These are phyloP conservation scores for Graphium colonna DNA, from an alignment of 2,888 invertebrate species.

Conservation along the genomic window DNA sequence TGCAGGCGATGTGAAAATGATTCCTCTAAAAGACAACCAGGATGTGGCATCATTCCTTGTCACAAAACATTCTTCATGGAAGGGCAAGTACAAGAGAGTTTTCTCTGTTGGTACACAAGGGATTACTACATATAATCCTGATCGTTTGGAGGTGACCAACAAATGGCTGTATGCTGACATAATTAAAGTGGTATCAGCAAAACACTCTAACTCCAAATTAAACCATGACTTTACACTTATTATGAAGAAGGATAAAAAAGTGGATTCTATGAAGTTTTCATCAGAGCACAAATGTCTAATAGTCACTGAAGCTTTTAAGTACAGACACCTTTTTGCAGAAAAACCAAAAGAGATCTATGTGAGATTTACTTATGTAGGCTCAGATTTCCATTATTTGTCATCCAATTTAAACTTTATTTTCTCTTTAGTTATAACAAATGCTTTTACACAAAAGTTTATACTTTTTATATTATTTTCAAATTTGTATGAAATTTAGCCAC, in stretches of 20 bases:
- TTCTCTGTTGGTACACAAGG: slow-evolving; percentile 97
- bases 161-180: slow-evolving; percentile 94
- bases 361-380: too few species aligned
- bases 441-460: too few species aligned
- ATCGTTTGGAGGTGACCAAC: slow-evolving; percentile 86
- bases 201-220: slow-evolving; percentile 74
- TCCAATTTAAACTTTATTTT: not conserved
- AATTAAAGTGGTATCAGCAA: slow-evolving; percentile 83
- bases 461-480: too few species aligned
- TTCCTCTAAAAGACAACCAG: slow-evolving; percentile 93
- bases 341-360: slow-evolving; percentile 89
- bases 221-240: slow-evolving; percentile 88
- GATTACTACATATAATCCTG: slow-evolving; percentile 96
- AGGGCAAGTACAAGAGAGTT: slow-evolving; percentile 98
- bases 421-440: too few species aligned
- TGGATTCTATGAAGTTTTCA: slow-evolving; percentile 97
- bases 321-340: slow-evolving; percentile 88
- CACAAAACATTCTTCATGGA: slow-evolving; percentile 98
- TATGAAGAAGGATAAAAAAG: slow-evolving; percentile 93
- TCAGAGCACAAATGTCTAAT: slow-evolving; percentile 96
- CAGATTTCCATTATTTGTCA: too few species aligned
- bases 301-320: slow-evolving; percentile 93
- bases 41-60: slow-evolving; percentile 98
- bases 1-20: slow-evolving; percentile 84
- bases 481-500: too few species aligned